Evolutionary conservation across 2,888 invertebrate species (phyloP).

Genomic region (Tetanocera ferruginea): DNA sequence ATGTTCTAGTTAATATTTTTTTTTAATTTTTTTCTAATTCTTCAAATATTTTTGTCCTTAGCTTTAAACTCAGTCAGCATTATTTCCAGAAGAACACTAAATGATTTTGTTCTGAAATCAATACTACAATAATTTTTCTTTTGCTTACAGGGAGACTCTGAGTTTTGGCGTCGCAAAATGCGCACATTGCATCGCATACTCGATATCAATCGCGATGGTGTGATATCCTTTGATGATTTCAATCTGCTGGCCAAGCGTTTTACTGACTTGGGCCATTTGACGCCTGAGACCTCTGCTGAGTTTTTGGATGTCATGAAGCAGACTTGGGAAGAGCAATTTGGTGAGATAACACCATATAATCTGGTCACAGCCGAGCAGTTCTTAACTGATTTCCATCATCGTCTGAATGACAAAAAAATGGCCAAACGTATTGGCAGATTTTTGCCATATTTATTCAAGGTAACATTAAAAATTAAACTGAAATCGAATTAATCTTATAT

Average conservation of each 20-base stretch:
- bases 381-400: conserved; percentile 85
- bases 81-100: too few relatives aligned
- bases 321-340: conserved; percentile 88
- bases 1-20: too few relatives aligned
- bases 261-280: conserved; percentile 80
- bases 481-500: not conserved
- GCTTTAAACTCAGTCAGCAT: too few relatives aligned
- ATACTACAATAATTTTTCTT: conserved; percentile 19
- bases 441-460: conserved; percentile 86
- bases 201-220: conserved; percentile 88
- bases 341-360: conserved; percentile 85
- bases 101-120: too few relatives aligned
- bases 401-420: conserved; percentile 81
- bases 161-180: conserved; percentile 89
- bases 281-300: conserved; percentile 76
- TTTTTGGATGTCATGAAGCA: conserved; percentile 81
- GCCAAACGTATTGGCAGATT: conserved; percentile 83
- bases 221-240: conserved; percentile 87
- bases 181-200: conserved; percentile 85
- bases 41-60: too few relatives aligned
- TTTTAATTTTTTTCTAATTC: too few relatives aligned
- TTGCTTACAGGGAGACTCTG: conserved; percentile 66
- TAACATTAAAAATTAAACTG: conserved; percentile 60
- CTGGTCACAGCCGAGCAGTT: conserved; percentile 86
- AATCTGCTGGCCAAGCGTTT: conserved; percentile 81